A percentile compares a stretch with the other conserved stretches of the same genome.
These are phyloP conservation scores for Pedionomus torquatus DNA, from an alignment of 2,113 vertebrate genomes.

Conservation along the genomic window DNA sequence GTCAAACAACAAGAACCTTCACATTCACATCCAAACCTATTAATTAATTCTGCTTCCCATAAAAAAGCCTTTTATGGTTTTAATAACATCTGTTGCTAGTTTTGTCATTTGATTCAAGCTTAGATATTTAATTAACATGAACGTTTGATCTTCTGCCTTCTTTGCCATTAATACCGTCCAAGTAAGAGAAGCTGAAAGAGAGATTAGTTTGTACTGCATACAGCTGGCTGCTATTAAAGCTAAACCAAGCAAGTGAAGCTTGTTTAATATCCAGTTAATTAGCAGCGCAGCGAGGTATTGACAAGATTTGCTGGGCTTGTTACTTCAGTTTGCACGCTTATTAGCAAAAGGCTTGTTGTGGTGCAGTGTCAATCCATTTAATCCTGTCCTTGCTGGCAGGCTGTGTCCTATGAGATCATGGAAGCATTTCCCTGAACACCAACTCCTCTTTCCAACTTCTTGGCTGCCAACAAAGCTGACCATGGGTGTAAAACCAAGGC, in stretches of 20 bases:
- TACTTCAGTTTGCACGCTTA: not conserved
- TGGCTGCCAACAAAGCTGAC: not conserved
- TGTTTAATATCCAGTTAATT: constrained; percentile 46
- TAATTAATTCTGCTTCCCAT: not conserved
- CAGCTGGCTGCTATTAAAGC: constrained; percentile 22
- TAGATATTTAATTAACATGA: constrained; percentile 40
- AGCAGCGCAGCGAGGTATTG: constrained; percentile 38
- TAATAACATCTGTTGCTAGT: not conserved
- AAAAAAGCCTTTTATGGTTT: not conserved
- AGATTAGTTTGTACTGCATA: not conserved
- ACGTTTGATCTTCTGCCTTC: constrained; percentile 29
- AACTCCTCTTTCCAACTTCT: not conserved
- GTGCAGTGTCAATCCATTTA: not conserved
- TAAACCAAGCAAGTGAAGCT: constrained; percentile 3
- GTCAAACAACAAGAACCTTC: not conserved
- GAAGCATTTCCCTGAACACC: not conserved
- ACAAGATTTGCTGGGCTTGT: constrained; percentile 11
- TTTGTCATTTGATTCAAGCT: constrained; percentile 26
- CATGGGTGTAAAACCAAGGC: not conserved
- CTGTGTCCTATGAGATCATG: not conserved
- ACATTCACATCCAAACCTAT: not conserved
- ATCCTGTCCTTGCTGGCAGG: not conserved
- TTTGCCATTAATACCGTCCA: not conserved
- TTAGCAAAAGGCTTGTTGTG: not conserved
- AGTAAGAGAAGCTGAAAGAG: not conserved